Base-by-base conservation (phyloP, 2,888 invertebrate genomes). In the Pristionchus exspectatus region DNA sequence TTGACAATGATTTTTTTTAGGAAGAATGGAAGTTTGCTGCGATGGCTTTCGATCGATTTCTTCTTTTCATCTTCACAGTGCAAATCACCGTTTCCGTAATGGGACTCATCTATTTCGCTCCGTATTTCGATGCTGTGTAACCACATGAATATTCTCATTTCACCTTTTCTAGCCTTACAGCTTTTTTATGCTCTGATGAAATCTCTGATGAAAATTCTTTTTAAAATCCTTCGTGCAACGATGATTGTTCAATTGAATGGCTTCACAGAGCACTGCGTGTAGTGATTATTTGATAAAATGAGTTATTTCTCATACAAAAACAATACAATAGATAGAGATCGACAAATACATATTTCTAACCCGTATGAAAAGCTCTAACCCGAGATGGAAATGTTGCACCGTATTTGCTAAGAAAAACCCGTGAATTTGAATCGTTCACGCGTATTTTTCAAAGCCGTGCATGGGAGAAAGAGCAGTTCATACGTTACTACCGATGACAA, bases 21-120 rank as follows among this genome's bases (percentile, higher is more conserved):
- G 89, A 89, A 83, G 81, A 89, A 83, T 89, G 89, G 89, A 89
- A 89, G 44, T 83, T 89, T 44, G 89, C 89, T 3, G 89, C 89
- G 21, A 89, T 89, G 89, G 89, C 83, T 0, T 89, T 89, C 66
- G 89, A 89, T 89, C 89, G 89, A 59, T 89, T 89, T 83, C 89
- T 89, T 21, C 89, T 89, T 21, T 9, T 89, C 21, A 63, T 89
- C 38, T 89, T 89, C 89, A 44, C 89, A 14, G 44, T 30, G 2
- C 66, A 83, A 63, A 33, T 89, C 21, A 83, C 81, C 59, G n/a
- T 81, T 30, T 83, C 81, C 3, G 66, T 89, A 14, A 27, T 83
- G 38, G 83, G 81, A 59, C 66, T 89, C 21, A 30, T 50, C 44
- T 89, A 89, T n/a, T 89, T 21, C 81, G 89, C 89, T 0, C 89